phyloP scores from a whole-genome alignment of 2,797 vertebrate species.

The Triplophysa bombifrons region DNA sequence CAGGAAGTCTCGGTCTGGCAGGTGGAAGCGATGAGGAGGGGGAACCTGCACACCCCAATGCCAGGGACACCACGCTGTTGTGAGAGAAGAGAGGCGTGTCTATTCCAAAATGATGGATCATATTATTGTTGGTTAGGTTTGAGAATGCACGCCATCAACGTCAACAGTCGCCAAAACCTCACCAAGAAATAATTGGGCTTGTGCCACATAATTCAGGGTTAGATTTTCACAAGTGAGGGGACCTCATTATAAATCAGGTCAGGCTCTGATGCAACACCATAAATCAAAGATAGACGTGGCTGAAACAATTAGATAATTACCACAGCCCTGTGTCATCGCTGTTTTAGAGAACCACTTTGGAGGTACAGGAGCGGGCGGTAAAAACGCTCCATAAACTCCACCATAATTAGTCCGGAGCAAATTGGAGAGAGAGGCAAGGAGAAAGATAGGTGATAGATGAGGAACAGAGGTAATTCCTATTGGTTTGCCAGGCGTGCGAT shows the following conservation, averaged over 20 bases:
- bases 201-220: conserved; percentile 81
- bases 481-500: conserved; percentile 22
- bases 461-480: conserved; percentile 49
- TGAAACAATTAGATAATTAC: conserved; percentile 97
- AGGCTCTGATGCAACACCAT: conserved; percentile 90
- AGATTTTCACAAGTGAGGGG: conserved; percentile 80
- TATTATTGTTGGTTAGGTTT: conserved; percentile 82
- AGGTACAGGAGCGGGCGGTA: conserved; percentile 49
- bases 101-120: conserved; percentile 80
- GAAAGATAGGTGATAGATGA: conserved; percentile 45
- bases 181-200: conserved; percentile 82
- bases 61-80: neutral
- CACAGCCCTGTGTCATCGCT: conserved; percentile 83
- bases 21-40: conserved; percentile 33
- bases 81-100: conserved; percentile 64
- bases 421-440: conserved; percentile 54
- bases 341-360: conserved; percentile 76
- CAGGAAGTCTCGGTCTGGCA: conserved; percentile 45
- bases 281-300: conserved; percentile 92
- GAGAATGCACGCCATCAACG: conserved; percentile 73
- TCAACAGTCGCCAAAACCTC: conserved; percentile 66
- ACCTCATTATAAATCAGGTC: conserved; percentile 94
- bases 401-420: conserved; percentile 59
- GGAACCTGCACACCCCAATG: conserved; percentile 8
- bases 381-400: conserved; percentile 56